Percentiles rank a stretch among this genome's conserved stretches.
Conservation (phyloP, 2,888 invertebrate species). For the Nematopogon swammerdamellus region DNA sequence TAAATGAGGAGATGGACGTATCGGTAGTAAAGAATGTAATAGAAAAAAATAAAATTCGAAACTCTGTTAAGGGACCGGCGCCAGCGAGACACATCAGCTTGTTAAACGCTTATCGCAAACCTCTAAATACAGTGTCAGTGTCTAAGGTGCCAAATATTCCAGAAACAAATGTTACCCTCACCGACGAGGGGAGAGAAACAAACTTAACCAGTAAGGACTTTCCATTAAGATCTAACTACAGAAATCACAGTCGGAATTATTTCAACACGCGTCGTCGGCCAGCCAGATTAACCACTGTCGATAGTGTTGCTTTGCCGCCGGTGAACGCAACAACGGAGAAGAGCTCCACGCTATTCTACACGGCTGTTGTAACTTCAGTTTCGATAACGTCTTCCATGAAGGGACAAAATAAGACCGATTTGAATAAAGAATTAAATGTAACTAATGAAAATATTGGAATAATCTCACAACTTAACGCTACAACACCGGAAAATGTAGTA, state of each 20-base stretch:
- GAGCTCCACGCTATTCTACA: slow-evolving; percentile 45
- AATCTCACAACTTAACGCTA: slow-evolving; percentile 14
- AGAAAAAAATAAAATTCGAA: slow-evolving; percentile 51
- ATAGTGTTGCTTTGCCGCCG: slow-evolving; percentile 19
- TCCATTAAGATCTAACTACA: slow-evolving; percentile 21
- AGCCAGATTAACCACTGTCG: slow-evolving; percentile 28
- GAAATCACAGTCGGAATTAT: slow-evolving; percentile 23
- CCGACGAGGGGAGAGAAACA: too few relatives aligned
- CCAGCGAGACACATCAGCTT: slow-evolving; percentile 43
- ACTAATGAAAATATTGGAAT: slow-evolving; percentile 19
- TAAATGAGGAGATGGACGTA: slow-evolving; percentile 58
- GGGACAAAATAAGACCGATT: slow-evolving; percentile 43
- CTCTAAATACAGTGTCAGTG: slow-evolving; percentile 22
- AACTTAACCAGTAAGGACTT: too few relatives aligned
- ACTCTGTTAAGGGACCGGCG: slow-evolving; percentile 48
- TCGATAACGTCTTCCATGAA: slow-evolving; percentile 52
- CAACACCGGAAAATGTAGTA: slow-evolving; percentile 20
- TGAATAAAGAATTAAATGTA: slow-evolving; percentile 21
- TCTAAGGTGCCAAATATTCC: slow-evolving; percentile 26
- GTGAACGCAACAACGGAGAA: slow-evolving; percentile 41
- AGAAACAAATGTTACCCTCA: slow-evolving; percentile 31
- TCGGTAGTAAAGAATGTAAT: slow-evolving; percentile 55
- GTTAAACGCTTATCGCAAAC: slow-evolving; percentile 46
- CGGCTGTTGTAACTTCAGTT: slow-evolving; percentile 50
- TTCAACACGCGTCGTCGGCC: slow-evolving; percentile 35